Conservation (phyloP, 2,113 vertebrate genomes). For the Orientallactaga bullata region DNA sequence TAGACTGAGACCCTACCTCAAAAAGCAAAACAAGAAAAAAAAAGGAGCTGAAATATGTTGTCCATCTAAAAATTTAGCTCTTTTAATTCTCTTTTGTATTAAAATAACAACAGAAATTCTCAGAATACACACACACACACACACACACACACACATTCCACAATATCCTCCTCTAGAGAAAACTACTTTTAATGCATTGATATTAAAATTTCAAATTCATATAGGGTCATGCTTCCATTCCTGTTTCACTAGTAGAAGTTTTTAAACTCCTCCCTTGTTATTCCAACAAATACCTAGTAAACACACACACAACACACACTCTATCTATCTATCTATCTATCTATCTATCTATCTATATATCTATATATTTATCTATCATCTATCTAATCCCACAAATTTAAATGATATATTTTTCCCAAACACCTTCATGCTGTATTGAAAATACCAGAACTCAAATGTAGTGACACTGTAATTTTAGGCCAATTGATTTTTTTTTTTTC, state of each 20-base stretch:
- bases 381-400: no score
- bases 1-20: no score
- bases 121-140: no score
- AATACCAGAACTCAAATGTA: background rate
- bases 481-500: background rate
- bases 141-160: background rate
- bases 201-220: background rate
- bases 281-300: no score
- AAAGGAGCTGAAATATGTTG: no score
- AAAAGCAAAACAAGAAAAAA: no score
- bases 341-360: no score
- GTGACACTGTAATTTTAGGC: background rate
- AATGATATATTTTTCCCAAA: background rate
- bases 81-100: constrained; percentile 1
- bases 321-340: no score
- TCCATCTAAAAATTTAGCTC: no score
- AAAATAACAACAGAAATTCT: background rate
- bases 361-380: no score
- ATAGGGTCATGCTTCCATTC: background rate
- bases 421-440: background rate
- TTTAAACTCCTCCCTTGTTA: background rate
- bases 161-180: background rate
- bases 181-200: background rate
- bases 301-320: no score
- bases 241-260: no score